phyloP scores from a whole-genome alignment of 2,888 invertebrate genomes.

The Orthosia gothica region DNA sequence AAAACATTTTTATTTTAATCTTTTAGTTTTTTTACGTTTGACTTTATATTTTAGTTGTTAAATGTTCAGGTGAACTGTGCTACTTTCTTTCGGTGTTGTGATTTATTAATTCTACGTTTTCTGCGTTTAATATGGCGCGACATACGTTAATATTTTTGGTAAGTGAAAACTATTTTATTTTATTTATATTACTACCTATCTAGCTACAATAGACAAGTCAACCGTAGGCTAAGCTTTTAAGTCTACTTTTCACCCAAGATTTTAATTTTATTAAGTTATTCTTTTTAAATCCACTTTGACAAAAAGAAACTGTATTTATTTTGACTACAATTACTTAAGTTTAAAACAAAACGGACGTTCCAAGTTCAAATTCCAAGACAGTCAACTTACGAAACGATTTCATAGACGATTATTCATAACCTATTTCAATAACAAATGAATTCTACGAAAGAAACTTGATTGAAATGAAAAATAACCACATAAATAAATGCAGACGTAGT shows the following conservation, averaged over 20 bases:
- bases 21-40: slow-evolving; percentile 11
- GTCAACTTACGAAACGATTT: not conserved
- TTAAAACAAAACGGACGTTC: slow-evolving; percentile 5
- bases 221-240: not conserved
- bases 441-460: slow-evolving; percentile 57
- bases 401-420: slow-evolving; percentile 7
- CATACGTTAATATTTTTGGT: slow-evolving; percentile 75
- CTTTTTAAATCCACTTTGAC: too few species aligned
- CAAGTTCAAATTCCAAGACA: slow-evolving; percentile 1
- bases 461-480: slow-evolving; percentile 47
- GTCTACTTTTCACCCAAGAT: too few species aligned
- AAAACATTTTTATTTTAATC: slow-evolving; percentile 40
- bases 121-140: slow-evolving; percentile 71
- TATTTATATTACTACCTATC: not conserved
- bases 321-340: not conserved
- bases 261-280: too few species aligned
- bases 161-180: slow-evolving; percentile 60
- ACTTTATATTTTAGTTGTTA: slow-evolving; percentile 35
- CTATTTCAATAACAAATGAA: slow-evolving; percentile 43
- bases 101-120: slow-evolving; percentile 58
- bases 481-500: slow-evolving; percentile 36
- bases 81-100: slow-evolving; percentile 71
- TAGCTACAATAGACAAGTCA: not conserved
- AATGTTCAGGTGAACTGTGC: slow-evolving; percentile 73
- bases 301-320: not conserved